A percentile compares a stretch with the other conserved stretches of the same genome.
Evolutionary conservation across 2,888 invertebrate genomes (phyloP).

Genomic region (Cinara cedri): DNA sequence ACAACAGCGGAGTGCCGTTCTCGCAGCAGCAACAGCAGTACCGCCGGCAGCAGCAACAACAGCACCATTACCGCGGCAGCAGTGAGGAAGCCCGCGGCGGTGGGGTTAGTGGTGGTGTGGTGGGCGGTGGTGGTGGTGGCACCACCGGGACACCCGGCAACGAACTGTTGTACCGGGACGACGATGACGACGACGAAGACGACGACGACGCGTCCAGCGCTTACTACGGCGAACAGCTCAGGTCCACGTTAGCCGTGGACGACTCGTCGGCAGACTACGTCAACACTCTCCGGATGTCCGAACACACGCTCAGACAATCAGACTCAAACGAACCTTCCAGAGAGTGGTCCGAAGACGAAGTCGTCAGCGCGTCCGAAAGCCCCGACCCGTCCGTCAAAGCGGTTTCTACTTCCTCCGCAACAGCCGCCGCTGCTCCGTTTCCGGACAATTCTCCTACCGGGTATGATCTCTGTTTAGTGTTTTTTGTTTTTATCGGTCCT

Average conservation of each 20-base stretch:
- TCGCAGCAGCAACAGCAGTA: background rate
- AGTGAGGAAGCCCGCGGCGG: background rate
- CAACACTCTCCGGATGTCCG: slow-evolving; percentile 32
- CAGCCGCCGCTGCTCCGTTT: slow-evolving; percentile 2
- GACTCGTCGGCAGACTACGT: slow-evolving; percentile 29
- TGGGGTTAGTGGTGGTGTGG: background rate
- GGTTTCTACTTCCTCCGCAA: background rate
- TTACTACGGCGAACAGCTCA: slow-evolving; percentile 45
- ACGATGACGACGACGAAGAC: slow-evolving; percentile 18
- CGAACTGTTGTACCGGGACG: slow-evolving; percentile 9
- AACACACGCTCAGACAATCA: slow-evolving; percentile 54
- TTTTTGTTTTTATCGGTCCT: background rate
- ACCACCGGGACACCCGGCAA: slow-evolving; percentile 10
- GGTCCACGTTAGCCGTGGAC: slow-evolving; percentile 49
- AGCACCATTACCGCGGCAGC: slow-evolving; percentile 58
- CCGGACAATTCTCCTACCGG: slow-evolving; percentile 32
- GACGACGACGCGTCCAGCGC: slow-evolving; percentile 38
- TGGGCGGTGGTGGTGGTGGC: background rate
- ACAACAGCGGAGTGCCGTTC: slow-evolving; percentile 61
- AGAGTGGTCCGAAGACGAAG: slow-evolving; percentile 16
- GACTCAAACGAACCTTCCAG: slow-evolving; percentile 50
- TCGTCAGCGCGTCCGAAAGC: slow-evolving; percentile 8
- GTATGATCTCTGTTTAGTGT: slow-evolving; percentile 24
- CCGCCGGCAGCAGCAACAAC: slow-evolving; percentile 32
- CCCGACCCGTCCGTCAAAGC: slow-evolving; percentile 23